Base-by-base conservation (phyloP, 2,888 invertebrate genomes). In the Euspilapteryx auroguttella region DNA sequence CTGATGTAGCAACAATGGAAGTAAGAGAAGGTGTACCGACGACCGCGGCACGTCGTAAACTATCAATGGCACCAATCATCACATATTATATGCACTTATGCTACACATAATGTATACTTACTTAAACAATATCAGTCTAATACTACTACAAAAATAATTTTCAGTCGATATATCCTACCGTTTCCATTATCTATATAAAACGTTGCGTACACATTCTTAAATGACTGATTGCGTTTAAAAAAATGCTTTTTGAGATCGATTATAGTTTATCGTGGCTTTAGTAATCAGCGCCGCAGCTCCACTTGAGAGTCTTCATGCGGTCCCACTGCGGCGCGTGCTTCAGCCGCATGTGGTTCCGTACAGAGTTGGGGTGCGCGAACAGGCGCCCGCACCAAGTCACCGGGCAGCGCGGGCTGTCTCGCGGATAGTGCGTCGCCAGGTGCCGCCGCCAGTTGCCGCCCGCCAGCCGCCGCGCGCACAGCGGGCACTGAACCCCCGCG, bases 281-380 rank as follows among this genome's bases (percentile, higher is more conserved):
- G 21, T 20, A 9, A 20, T 8, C 9, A 20, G 66, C 79, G 34
- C 73, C 80, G 55, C 81, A 81, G 47, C 83, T 82, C 86, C 86
- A 86, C 51, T 84, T 83, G 38, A 86, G 77, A 31, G 86, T 86
- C 71, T 90, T 90, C 83, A 90, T 90, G 57, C 82, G 81, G 50
- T 87, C 86, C 90, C 89, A 90, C 53, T 89, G 86, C 40, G 80
- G 71, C 26, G 86, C 82, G 64, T 90, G 90, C 62, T 90, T 90
- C 49, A 86, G 80, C 44, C 90, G 79, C 89, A 90, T 89, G 66
- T 90, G 89, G 75, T 90, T 90, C 46, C 89, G 81, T 41, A 90
- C 90, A 32, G 89, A 89, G 73, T 90, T 90, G 36, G 90, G 90
- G 65, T 90, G 89, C 35, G 87, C 82, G 63, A 89, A 90, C 41